Evolutionary conservation across 2,113 vertebrate species (phyloP).

Genomic region (Orthonyx spaldingii): DNA sequence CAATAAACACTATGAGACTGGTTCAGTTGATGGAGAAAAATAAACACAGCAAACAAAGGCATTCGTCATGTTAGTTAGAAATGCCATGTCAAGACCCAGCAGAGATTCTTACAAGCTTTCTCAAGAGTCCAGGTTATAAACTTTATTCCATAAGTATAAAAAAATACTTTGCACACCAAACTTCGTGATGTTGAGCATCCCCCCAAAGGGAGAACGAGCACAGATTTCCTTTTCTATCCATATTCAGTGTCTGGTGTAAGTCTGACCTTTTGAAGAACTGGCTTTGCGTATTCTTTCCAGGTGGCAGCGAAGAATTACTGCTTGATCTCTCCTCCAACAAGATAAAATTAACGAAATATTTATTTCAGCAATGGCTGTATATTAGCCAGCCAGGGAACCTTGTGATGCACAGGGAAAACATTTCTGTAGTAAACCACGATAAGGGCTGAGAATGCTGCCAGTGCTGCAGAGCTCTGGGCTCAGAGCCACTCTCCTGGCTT

Average conservation of each 20-base stretch:
- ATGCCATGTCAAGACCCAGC: neutral
- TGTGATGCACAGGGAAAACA: neutral
- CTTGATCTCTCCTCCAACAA: neutral
- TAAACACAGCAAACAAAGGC: constrained; percentile 23
- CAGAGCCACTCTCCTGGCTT: constrained; percentile 26
- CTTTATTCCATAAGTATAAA: neutral
- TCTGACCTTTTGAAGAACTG: neutral
- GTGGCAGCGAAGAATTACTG: neutral
- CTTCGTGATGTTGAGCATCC: neutral
- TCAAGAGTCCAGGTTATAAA: neutral
- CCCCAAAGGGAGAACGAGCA: neutral
- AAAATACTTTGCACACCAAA: neutral
- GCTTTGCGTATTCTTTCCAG: constrained; percentile 1
- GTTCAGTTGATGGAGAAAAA: constrained; percentile 7
- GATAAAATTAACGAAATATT: neutral
- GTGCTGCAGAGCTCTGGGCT: constrained; percentile 31
- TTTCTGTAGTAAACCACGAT: neutral
- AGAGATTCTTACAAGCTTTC: neutral
- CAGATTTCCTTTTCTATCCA: neutral
- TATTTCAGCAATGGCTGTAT: neutral
- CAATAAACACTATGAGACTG: neutral
- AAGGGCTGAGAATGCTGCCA: neutral
- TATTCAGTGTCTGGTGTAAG: neutral
- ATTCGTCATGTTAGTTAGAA: neutral
- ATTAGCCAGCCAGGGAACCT: neutral